phyloP scores from a whole-genome alignment of 2,888 invertebrate genomes.

The Cephus runcator region DNA sequence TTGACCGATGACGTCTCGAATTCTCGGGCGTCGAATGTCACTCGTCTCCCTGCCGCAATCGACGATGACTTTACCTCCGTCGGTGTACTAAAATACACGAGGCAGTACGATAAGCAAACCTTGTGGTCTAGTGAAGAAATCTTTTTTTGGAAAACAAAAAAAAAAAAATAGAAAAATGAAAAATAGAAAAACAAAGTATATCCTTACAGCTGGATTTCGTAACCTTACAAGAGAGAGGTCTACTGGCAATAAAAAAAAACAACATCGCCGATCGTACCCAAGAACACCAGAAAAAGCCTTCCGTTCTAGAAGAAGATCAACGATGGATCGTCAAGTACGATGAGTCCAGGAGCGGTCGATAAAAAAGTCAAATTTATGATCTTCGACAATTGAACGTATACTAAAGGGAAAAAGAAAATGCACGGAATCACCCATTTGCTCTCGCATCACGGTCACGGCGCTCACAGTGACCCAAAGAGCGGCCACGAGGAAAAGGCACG shows the following conservation, averaged over 20 bases:
- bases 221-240: background rate
- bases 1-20: background rate
- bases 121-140: background rate
- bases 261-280: background rate
- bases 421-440: conserved; percentile 66
- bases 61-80: background rate
- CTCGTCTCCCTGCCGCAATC: background rate
- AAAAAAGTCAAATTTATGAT: background rate
- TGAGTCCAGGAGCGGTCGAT: background rate
- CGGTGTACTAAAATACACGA: background rate
- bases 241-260: background rate
- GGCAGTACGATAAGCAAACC: background rate
- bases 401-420: conserved; percentile 55
- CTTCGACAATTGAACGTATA: background rate
- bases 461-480: conserved; percentile 61
- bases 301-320: background rate
- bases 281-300: background rate
- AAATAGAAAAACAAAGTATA: background rate
- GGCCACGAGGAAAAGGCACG: conserved; percentile 8
- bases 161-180: background rate
- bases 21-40: background rate
- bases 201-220: background rate
- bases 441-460: conserved; percentile 50
- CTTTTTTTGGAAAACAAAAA: background rate
- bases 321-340: background rate